Evolutionary conservation across 2,888 invertebrate species (phyloP), one percentile per base, ranked within the genome.

Genomic region (Drosophila fulvimacula): DNA sequence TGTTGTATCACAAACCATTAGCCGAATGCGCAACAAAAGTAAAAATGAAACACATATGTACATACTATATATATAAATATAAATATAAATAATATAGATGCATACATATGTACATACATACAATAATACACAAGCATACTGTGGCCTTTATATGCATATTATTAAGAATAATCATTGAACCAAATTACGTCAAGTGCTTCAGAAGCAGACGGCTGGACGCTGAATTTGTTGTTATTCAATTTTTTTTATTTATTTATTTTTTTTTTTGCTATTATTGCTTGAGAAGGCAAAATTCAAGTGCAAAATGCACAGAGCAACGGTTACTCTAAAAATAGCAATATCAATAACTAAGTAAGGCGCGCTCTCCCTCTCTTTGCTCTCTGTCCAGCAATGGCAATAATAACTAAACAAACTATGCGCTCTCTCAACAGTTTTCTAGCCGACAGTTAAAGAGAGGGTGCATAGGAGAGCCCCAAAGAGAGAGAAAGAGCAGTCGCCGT

Each of bases 171-270:
- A 32, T 38, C 59, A 55, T 39, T 56, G 41, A 56, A 59, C 59
- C 42, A 61, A 65, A 69, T 79, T 58, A 79, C 79, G 75, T 75
- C 64, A 75, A 76, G 60, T 75, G 64, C 13, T 52, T 57, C 59
- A 51, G 46, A 42, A 56, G 67, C 56, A 77, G 70, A 75, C 65
- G 79, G 70, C 62, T 76, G 62, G 79, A 48, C 44, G 65, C 65
- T 63, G 36, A 41, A n/a, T 76, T 67, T 55, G 41, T 48, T 69
- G 57, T 21, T 69, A 15, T 30, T 41, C 10, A 30, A 10, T 30
- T 10, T 10, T 10, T 17, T 42, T 41, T 30, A 30, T 30, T 30
- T 10, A 30, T 10, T 17, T 42, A 21, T 15, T 51, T 51, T 51
- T 51, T 15, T 51, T 51, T 49, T 51, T 73, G 17, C 27, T 42